Base-by-base conservation (phyloP, 2,888 invertebrate genomes). In the Sarcophaga variegata region DNA sequence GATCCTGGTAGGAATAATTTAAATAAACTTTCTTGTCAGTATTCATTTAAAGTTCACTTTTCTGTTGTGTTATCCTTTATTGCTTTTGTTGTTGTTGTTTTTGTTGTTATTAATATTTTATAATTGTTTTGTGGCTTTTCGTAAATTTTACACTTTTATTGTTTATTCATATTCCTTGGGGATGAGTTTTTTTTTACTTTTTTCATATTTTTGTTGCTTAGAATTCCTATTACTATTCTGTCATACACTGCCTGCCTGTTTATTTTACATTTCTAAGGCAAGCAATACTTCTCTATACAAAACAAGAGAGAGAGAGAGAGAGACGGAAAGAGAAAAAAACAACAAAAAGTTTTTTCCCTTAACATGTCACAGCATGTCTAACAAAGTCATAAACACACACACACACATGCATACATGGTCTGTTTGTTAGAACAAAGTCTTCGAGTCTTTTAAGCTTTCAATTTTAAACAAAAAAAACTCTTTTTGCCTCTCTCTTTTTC, bases 321-420 rank as follows among this genome's bases (percentile, higher is more conserved):
- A 10, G 0, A 37, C 6, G 6, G 8, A 37, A 3, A 37, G 8
- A 37, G 37, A 37, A 10, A 80, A 83, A 45, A 75, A 37, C 81
- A 54, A 54, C 67, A 22, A 60, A 22, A 83, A 86, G 80, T 83
- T 81, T 78, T 77, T 77, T 64, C 49, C 75, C 77, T 78, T 75
- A 87, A 81, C 70, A 81, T 87, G 86, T 87, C 83, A 84, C 81
- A 84, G 81, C 83, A 87, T 84, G 81, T 84, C 81, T 87, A 71
- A 74, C 47, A 70, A 86, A 59, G 8, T 37, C 10, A 37, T 37
- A 37, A 10, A 37, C 37, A 37, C 8, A 37, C 37, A 10, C 2
- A 10, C 37, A 10, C 8, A 37, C 37, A 37, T 37, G 37, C 8
- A 37, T 37, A 10, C 37, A 37, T 0, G 1, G 3, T 37, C 0